Evolutionary conservation across 2,888 invertebrate genomes (phyloP).

Genomic region (Tridacna crocea): DNA sequence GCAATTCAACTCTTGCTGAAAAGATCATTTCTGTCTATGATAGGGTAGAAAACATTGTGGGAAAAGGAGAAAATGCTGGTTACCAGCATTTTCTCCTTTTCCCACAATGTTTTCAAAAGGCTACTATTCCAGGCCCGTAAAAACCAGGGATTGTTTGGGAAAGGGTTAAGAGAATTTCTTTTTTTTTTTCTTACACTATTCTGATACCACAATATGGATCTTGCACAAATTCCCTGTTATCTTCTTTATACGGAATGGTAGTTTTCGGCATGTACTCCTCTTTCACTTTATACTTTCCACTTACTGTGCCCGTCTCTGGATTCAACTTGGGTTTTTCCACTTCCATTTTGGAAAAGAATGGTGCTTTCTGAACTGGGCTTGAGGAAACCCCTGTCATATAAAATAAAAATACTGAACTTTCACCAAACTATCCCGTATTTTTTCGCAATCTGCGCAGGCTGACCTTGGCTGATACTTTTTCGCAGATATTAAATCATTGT

Average conservation of each 20-base stretch:
- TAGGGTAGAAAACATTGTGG: too few relatives aligned
- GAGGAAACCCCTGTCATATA: constrained; percentile 2
- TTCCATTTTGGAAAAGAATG: not conserved
- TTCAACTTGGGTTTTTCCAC: constrained; percentile 38
- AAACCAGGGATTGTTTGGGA: too few relatives aligned
- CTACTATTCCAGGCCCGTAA: too few relatives aligned
- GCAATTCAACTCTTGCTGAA: too few relatives aligned
- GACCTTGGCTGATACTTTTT: too few relatives aligned
- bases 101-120: not conserved
- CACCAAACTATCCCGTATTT: too few relatives aligned
- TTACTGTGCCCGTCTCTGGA: constrained; percentile 59
- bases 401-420: too few relatives aligned
- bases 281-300: constrained; percentile 51
- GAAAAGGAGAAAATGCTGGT: not conserved
- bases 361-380: constrained; percentile 3
- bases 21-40: too few relatives aligned
- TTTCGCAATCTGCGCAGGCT: too few relatives aligned
- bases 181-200: constrained; percentile 77
- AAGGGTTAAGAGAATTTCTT: too few relatives aligned
- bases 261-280: constrained; percentile 53
- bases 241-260: constrained; percentile 20
- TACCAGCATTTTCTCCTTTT: not conserved
- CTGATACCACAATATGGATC: constrained; percentile 76
- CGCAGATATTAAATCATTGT: too few relatives aligned
- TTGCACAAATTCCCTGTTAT: constrained; percentile 51